These are phyloP conservation scores for Caenorhabditis wallacei DNA, from an alignment of 2,888 invertebrate genomes.

Conservation along the genomic window DNA sequence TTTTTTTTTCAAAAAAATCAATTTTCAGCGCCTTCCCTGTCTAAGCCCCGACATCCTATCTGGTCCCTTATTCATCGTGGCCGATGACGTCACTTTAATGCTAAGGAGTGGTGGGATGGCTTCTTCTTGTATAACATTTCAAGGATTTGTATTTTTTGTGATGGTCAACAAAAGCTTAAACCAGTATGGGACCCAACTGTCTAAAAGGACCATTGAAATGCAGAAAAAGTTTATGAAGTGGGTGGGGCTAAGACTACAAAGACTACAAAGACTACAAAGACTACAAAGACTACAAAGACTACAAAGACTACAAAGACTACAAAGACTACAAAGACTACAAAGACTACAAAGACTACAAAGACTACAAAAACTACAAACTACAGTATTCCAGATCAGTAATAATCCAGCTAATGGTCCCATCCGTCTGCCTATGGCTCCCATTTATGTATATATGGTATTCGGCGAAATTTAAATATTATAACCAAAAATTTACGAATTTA, in stretches of 20 bases:
- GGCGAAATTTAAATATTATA: slow-evolving; percentile 5
- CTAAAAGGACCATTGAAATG: not conserved
- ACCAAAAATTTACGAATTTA: slow-evolving; percentile 27
- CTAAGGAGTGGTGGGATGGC: not conserved
- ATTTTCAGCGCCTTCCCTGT: slow-evolving; percentile 5
- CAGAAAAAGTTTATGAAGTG: slow-evolving; percentile 3
- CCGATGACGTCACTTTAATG: slow-evolving; percentile 4
- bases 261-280: not conserved
- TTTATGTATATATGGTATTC: slow-evolving; percentile 4
- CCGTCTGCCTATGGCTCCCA: not conserved
- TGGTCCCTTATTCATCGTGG: not conserved
- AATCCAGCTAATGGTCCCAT: slow-evolving; percentile 8
- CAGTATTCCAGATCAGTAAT: slow-evolving; percentile 3
- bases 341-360: not conserved
- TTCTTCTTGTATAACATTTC: not conserved
- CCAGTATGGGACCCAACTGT: not conserved
- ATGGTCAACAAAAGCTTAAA: not conserved
- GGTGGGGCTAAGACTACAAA: not conserved
- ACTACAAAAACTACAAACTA: not conserved
- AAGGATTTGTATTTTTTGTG: not conserved
- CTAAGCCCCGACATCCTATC: slow-evolving; percentile 2
- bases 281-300: slow-evolving; percentile 1
- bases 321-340: slow-evolving; percentile 1
- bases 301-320: slow-evolving; percentile 1
- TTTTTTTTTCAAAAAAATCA: no score